A percentile compares a stretch with the other conserved stretches of the same genome.
Evolutionary conservation across 2,113 vertebrate species (phyloP).

Genomic region (Hypocryptadius cinnamomeus): DNA sequence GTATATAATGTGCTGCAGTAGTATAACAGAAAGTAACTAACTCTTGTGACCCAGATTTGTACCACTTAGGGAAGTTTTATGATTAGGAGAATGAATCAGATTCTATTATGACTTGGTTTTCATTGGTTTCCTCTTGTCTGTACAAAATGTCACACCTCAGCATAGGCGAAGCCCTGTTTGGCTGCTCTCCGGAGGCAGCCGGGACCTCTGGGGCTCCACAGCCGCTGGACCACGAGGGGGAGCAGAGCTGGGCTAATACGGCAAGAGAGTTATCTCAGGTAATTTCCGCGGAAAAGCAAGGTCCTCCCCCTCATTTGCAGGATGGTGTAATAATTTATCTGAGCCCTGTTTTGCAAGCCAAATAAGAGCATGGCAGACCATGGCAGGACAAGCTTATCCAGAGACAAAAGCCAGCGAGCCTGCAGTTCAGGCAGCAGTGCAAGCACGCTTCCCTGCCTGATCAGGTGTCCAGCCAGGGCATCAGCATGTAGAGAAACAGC

Average conservation of each 20-base stretch:
- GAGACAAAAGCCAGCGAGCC: not conserved
- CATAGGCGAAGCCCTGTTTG: not conserved
- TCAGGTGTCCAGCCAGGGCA: not conserved
- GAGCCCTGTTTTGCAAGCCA: not conserved
- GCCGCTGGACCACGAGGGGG: not conserved
- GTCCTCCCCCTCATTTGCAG: not conserved
- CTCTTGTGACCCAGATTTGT: not conserved
- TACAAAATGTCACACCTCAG: not conserved
- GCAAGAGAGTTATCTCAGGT: not conserved
- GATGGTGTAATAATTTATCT: not conserved
- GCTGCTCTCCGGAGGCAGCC: not conserved
- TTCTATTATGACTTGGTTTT: not conserved
- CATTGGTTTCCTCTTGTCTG: not conserved
- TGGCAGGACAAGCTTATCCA: not conserved
- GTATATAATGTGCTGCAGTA: not conserved
- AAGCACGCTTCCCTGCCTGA: not conserved
- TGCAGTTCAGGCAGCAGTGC: not conserved
- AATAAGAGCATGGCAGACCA: not conserved
- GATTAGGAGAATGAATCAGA: not conserved
- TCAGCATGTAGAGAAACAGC: not conserved
- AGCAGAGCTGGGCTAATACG: not conserved
- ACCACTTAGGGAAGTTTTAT: not conserved
- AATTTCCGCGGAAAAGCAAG: not conserved
- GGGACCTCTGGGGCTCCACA: not conserved
- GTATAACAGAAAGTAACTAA: not conserved